Conservation (phyloP, 2,113 vertebrate genomes). For the Vulpes ferrilata region DNA sequence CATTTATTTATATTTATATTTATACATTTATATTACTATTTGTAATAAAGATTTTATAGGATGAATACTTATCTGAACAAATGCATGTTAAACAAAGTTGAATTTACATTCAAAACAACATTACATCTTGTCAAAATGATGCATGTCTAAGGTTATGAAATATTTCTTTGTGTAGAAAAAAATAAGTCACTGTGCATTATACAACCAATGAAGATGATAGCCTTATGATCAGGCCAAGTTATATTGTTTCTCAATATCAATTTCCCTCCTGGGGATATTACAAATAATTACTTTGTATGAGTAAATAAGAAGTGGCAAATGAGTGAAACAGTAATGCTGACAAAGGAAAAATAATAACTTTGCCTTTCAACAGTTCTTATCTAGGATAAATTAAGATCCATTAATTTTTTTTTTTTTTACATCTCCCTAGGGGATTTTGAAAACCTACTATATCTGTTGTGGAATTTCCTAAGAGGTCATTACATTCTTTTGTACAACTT, state of each 20-base stretch:
- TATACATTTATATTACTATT: not conserved
- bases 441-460: not conserved
- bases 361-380: not conserved
- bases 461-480: not conserved
- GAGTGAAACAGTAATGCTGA: not conserved
- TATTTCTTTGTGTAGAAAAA: constrained; percentile 33
- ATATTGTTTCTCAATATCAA: not conserved
- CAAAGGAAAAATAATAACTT: constrained; percentile 15
- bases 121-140: not conserved
- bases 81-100: not conserved
- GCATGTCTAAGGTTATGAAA: not conserved
- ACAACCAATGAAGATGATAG: not conserved
- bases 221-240: not conserved
- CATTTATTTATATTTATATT: not conserved
- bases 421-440: not conserved
- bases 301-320: not conserved
- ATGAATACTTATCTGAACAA: not conserved
- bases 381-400: not conserved
- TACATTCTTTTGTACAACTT: constrained; percentile 11
- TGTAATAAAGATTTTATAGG: not conserved
- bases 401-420: not conserved
- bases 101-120: constrained; percentile 12
- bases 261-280: not conserved
- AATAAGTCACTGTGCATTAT: not conserved
- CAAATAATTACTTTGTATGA: not conserved